These are phyloP conservation scores for Brachypodius melanocephalos DNA, from an alignment of 2,113 vertebrate genomes.

Conservation along the genomic window DNA sequence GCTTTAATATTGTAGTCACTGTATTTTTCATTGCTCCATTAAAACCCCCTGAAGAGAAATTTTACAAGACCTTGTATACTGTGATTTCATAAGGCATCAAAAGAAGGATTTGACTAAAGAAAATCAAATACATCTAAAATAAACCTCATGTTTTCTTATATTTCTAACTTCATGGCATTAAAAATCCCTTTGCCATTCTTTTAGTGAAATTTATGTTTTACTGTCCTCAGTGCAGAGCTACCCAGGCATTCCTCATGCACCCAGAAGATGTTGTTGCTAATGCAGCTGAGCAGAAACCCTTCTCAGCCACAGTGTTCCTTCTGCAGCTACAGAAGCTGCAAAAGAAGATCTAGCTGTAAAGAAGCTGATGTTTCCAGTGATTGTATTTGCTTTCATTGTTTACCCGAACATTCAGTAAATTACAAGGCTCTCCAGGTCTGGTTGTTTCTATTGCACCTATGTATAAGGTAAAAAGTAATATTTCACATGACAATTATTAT, in stretches of 20 bases:
- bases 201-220: not conserved
- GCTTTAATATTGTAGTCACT: not conserved
- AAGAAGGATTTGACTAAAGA: not conserved
- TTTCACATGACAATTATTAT: not conserved
- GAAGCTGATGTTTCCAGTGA: not conserved
- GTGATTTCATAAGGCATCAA: not conserved
- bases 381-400: not conserved
- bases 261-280: not conserved
- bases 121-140: not conserved
- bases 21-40: not conserved
- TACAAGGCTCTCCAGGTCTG: not conserved
- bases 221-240: not conserved
- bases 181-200: not conserved
- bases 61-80: not conserved
- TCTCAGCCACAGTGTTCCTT: not conserved
- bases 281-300: not conserved
- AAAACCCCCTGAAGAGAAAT: not conserved
- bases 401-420: not conserved
- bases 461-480: not conserved
- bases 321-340: not conserved
- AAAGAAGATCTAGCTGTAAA: not conserved
- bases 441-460: not conserved
- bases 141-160: not conserved
- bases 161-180: not conserved
- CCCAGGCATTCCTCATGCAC: not conserved